Percentiles rank a stretch among this genome's conserved stretches.
phyloP scores from a whole-genome alignment of 1,140 invertebrate species.

The Heterodera carotae region DNA sequence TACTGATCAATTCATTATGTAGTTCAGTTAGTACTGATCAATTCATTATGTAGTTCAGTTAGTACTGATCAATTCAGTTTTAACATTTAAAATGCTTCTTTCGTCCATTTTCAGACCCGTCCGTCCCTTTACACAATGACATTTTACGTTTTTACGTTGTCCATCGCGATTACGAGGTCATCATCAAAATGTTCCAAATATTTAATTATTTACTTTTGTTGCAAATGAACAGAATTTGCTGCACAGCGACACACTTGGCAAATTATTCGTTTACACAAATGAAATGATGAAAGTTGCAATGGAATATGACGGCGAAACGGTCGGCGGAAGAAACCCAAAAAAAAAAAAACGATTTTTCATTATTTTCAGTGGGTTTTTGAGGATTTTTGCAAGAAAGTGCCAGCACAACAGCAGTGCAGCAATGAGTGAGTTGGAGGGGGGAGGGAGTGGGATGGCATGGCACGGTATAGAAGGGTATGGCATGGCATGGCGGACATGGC shows the following conservation, averaged over 20 bases:
- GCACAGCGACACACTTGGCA: conserved; percentile 57
- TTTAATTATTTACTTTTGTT: too few relatives aligned
- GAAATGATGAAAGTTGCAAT: conserved; percentile 57
- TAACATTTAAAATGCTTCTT: too few relatives aligned
- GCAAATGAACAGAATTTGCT: conserved; percentile 47
- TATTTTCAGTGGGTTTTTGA: conserved; percentile 49
- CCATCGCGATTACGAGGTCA: conserved; percentile 56
- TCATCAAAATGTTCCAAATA: background rate
- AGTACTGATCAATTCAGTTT: too few relatives aligned
- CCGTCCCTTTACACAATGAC: conserved; percentile 55
- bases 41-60: too few relatives aligned
- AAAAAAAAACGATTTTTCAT: background rate
- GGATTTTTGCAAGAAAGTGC: conserved; percentile 62
- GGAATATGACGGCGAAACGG: conserved; percentile 47
- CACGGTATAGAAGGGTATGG: too few relatives aligned
- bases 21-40: too few relatives aligned
- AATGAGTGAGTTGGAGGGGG: conserved; percentile 15
- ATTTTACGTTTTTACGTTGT: conserved; percentile 65
- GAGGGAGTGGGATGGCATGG: background rate
- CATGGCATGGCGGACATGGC: too few relatives aligned
- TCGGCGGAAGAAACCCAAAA: conserved; percentile 31
- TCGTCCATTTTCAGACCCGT: too few relatives aligned
- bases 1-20: too few relatives aligned
- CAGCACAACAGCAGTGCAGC: conserved; percentile 47
- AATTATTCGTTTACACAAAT: conserved; percentile 60